phyloP scores from a whole-genome alignment of 2,888 invertebrate genomes.

The Bembecia ichneumoniformis region DNA sequence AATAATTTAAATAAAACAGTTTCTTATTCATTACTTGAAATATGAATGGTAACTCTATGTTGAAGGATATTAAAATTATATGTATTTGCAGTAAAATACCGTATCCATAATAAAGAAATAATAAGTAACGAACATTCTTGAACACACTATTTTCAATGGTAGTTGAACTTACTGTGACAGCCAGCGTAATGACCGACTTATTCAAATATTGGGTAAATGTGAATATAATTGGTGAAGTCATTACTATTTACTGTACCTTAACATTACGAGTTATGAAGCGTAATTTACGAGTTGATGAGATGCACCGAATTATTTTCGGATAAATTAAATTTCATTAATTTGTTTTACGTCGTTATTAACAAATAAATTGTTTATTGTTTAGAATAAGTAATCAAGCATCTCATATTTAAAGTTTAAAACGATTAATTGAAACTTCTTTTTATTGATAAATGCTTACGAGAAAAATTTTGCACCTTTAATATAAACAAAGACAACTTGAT shows the following conservation, averaged over 20 bases:
- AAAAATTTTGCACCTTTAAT: too few species aligned
- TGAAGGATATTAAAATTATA: too few species aligned
- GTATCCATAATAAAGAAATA: conserved; percentile 11
- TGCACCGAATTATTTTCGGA: background rate
- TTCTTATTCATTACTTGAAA: too few species aligned
- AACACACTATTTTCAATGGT: conserved; percentile 23
- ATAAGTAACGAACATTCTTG: background rate
- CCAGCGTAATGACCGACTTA: conserved; percentile 32
- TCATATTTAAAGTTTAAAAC: too few species aligned
- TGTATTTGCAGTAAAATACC: conserved; percentile 7
- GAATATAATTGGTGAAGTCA: conserved; percentile 50
- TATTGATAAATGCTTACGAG: too few species aligned
- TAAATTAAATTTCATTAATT: too few species aligned
- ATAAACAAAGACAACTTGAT: too few species aligned
- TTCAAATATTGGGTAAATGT: conserved; percentile 52
- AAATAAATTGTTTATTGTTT: too few species aligned
- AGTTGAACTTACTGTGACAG: conserved; percentile 42
- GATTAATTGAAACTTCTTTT: too few species aligned
- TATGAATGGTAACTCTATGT: too few species aligned
- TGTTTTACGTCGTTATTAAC: conserved; percentile 1
- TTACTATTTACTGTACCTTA: conserved; percentile 18
- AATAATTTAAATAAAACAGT: too few species aligned
- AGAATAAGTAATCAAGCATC: too few species aligned
- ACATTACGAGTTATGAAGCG: background rate
- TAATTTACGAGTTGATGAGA: background rate